Base-by-base conservation (phyloP, 2,113 vertebrate genomes). In the Bubo blakistoni region DNA sequence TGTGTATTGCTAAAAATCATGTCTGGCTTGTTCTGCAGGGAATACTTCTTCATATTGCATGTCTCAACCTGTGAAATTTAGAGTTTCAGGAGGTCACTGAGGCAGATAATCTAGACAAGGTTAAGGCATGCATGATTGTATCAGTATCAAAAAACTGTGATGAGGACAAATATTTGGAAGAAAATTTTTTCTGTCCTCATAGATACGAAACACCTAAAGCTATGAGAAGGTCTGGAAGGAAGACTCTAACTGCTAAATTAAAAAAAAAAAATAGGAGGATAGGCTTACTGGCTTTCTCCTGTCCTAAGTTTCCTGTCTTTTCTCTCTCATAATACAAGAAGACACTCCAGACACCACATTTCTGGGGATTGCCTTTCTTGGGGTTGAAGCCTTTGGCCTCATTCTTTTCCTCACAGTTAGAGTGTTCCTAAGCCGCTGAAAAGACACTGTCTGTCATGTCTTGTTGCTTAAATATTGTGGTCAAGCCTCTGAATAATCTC, bases 391-490 rank as follows among this genome's bases (percentile, higher is more conserved):
- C 92, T 96, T 82, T 97, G 96, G 93, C 94, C 96, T 97, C 93
- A 96, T 97, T 97, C 95, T 95, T 97, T 96, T 96, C 92, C 81
- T 97, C 96, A 93, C 92, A 92, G 92, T 97, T 95, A 85, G 77
- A 93, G 78, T 88, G 78, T 88, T 97, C 93, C 58, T 88, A 94
- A 96, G 94, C 73, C 87, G 55, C 57, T 88, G 91, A 94, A 96
- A 97, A 94, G 89, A 95, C 94, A 91, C 67, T 97, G 80, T 92
- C 96, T 96, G 95, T 97, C 96, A 92, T 55, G 58, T 94, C 97
- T 89, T 92, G 59, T 94, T 96, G 91, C 93, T 97, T 96, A 97
- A 98, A 97, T 96, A 96, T 92, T 83, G 65, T 86, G 72, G 95
- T 98, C 9, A 11, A 96, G 90, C 95, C 92, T 94, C 87, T 92